A percentile compares a stretch with the other conserved stretches of the same genome.
Evolutionary conservation across 2,888 invertebrate species (phyloP).

Genomic region (Acronicta aceris): DNA sequence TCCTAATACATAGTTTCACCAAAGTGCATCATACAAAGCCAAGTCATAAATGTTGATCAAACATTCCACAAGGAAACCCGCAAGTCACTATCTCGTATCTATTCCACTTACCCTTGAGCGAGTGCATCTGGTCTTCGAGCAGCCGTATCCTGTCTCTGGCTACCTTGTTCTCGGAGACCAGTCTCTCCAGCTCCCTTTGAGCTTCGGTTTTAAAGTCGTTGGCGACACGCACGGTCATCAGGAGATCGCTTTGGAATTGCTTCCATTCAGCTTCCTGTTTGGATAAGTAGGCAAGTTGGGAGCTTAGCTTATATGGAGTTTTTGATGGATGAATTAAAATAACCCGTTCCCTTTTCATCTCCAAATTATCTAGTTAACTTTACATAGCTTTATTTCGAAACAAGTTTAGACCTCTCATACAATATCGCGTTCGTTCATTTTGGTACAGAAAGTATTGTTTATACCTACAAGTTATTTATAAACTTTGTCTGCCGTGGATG

Average conservation of each 20-base stretch:
- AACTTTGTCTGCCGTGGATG: too few relatives aligned
- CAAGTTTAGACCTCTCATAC: too few relatives aligned
- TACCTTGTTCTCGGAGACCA: conserved; percentile 94
- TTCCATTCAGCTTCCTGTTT: conserved; percentile 95
- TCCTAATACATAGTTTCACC: conserved; percentile 4
- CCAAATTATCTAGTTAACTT: too few relatives aligned
- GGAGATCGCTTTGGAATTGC: conserved; percentile 97
- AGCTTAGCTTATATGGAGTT: too few relatives aligned
- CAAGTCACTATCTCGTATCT: conserved; percentile 9
- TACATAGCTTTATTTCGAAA: too few relatives aligned
- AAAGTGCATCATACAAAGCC: conserved; percentile 42
- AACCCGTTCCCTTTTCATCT: too few relatives aligned
- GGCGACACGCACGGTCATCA: conserved; percentile 98
- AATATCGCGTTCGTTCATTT: too few relatives aligned
- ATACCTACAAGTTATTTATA: too few relatives aligned
- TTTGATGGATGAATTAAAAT: too few relatives aligned
- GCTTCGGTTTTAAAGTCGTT: conserved; percentile 99
- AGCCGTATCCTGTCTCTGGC: conserved; percentile 93
- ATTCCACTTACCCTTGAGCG: conserved; percentile 91
- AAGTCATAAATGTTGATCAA: conserved; percentile 19
- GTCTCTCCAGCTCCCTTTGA: conserved; percentile 93
- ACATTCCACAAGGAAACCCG: conserved; percentile 32
- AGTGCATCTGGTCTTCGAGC: conserved; percentile 94
- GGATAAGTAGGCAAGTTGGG: too few relatives aligned
- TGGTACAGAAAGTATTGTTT: too few relatives aligned